These are phyloP conservation scores for Allobates femoralis DNA, from an alignment of 2,797 vertebrate species.

Conservation along the genomic window DNA sequence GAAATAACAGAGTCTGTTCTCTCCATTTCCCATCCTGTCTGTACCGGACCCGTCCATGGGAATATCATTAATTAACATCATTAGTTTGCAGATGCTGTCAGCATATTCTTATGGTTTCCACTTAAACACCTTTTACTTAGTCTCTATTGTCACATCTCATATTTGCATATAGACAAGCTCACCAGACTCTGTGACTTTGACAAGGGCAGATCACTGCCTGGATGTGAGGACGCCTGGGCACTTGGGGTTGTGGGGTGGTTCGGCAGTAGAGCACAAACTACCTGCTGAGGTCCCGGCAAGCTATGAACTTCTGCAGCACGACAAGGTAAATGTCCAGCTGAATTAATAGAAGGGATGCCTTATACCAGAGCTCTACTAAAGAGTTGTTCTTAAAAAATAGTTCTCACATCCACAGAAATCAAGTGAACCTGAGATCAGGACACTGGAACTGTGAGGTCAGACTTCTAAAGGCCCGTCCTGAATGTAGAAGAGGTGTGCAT, in stretches of 20 bases:
- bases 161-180: conserved; percentile 68
- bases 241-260: not conserved
- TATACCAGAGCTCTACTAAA: no score
- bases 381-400: no score
- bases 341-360: no score
- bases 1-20: conserved; percentile 52
- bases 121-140: conserved; percentile 70
- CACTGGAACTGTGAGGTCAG: no score
- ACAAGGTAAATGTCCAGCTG: no score
- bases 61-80: conserved; percentile 71
- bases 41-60: conserved; percentile 58
- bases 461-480: no score
- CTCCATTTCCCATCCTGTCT: conserved; percentile 47
- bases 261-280: not conserved
- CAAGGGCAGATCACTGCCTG: conserved; percentile 63
- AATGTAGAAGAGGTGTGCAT: no score
- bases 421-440: no score
- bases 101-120: conserved; percentile 68
- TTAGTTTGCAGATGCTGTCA: conserved; percentile 72
- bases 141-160: conserved; percentile 68
- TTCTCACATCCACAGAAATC: no score
- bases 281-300: not conserved
- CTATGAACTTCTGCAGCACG: not conserved
- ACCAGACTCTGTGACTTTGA: conserved; percentile 63
- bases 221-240: conserved; percentile 26